Base-by-base conservation (phyloP, 2,113 vertebrate genomes). In the Probosciger aterrimus region DNA sequence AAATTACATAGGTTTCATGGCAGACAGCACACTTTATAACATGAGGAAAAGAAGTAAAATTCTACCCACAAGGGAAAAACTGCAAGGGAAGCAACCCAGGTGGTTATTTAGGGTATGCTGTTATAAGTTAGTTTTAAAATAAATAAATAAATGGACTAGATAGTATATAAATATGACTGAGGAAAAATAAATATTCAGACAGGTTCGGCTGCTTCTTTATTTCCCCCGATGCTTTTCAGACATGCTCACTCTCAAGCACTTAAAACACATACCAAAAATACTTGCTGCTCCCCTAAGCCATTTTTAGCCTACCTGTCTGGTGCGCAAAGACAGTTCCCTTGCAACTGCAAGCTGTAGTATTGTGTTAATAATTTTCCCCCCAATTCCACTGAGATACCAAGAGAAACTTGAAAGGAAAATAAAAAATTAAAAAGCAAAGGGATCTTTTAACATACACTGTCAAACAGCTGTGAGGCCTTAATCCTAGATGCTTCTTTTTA, bases 261-360 rank as follows among this genome's bases (percentile, higher is more conserved):
- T 96, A 95, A 93, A 95, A 95, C 84, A 94, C 95, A 82, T 35
- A 94, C 89, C 86, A 91, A 82, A 94, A 86, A 52, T 39, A 94
- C 92, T 68, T 64, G 49, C 85, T 95, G 69, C 79, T 92, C 93
- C 74, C 80, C 50, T 74, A 87, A 95, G 87, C 90, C 96, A 95
- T 96, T 97, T 96, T 95, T 90, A 97, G 95, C 84, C 63, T 90
- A 96, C 87, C 90, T 97, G 89, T 59, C 96, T 91, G 80, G 77
- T 41, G 70, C 71, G 2, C 95, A 90, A 96, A 88, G 75, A 82
- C 65, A 90, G 76, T 70, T 92, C 63, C 63, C 69, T 77, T 63
- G 49, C 94, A 93, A 86, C 52, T 60, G 65, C 80, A 90, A 90
- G 43, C 43, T 39, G 14, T 57, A 97, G 55, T 76, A 95, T 93